phyloP scores from a whole-genome alignment of 1,140 invertebrate genomes.

The Zaprionus camerounensis region DNA sequence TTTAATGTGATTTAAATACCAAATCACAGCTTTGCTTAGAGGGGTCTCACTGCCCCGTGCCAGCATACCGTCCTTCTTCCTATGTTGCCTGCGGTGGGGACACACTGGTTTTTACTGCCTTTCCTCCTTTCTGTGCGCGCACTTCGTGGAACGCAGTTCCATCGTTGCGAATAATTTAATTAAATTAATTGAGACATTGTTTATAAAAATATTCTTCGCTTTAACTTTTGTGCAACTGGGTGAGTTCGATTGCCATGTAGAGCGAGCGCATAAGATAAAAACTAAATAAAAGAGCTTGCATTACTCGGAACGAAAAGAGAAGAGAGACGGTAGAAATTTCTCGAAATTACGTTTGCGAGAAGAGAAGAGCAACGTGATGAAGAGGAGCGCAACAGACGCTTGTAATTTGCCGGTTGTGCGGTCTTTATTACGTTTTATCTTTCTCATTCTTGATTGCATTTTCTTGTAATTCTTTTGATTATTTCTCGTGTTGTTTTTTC shows the following conservation, averaged over 20 bases:
- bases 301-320: background rate
- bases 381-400: background rate
- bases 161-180: background rate
- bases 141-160: background rate
- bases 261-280: background rate
- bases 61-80: background rate
- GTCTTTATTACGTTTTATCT: constrained; percentile 15
- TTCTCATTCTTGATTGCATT: constrained; percentile 31
- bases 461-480: constrained; percentile 36
- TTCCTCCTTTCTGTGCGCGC: background rate
- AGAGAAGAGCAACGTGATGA: constrained; percentile 15
- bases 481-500: constrained; percentile 37
- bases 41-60: background rate
- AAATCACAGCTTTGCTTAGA: background rate
- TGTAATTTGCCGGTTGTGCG: background rate
- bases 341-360: constrained; percentile 10
- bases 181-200: background rate
- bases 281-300: background rate
- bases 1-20: background rate
- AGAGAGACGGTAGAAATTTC: constrained; percentile 8
- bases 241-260: constrained; percentile 11
- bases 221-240: constrained; percentile 13
- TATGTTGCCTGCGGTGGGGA: background rate
- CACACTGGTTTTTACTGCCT: background rate
- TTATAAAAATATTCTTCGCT: background rate